phyloP scores from a whole-genome alignment of 2,113 vertebrate genomes.

The Phylloscopus trochilus region DNA sequence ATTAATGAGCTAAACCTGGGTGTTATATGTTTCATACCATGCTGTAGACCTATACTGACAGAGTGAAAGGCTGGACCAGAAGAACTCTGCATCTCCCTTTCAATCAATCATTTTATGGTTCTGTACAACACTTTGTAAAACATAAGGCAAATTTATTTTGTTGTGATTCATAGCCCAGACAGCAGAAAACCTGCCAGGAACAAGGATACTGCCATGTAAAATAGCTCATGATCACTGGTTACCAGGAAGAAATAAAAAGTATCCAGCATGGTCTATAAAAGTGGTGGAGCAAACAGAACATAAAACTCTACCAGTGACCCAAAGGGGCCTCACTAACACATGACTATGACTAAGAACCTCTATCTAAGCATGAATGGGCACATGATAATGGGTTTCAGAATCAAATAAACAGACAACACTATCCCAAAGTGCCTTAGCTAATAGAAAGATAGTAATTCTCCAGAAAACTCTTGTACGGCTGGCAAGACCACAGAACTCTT shows the following conservation, averaged over 20 bases:
- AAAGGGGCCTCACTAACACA: not conserved
- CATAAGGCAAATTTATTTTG: not conserved
- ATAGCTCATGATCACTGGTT: not conserved
- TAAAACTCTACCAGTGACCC: not conserved
- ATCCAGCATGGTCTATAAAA: not conserved
- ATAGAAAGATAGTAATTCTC: not conserved
- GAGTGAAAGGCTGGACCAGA: not conserved
- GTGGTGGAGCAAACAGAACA: not conserved
- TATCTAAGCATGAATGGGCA: not conserved
- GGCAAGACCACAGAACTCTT: not conserved
- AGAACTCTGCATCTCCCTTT: not conserved
- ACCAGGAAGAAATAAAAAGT: not conserved
- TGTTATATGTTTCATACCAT: not conserved
- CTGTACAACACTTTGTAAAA: not conserved
- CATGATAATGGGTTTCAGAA: not conserved
- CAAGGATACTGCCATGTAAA: not conserved
- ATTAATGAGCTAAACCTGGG: not conserved
- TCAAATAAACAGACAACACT: not conserved
- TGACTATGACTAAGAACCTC: not conserved
- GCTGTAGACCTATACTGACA: not conserved
- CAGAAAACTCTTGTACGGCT: not conserved
- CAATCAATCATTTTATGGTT: not conserved
- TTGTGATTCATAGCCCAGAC: not conserved
- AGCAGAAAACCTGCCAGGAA: not conserved
- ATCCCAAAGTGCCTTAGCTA: not conserved